Evolutionary conservation across 2,888 invertebrate genomes (phyloP).

Genomic region (Watsonalla binaria): DNA sequence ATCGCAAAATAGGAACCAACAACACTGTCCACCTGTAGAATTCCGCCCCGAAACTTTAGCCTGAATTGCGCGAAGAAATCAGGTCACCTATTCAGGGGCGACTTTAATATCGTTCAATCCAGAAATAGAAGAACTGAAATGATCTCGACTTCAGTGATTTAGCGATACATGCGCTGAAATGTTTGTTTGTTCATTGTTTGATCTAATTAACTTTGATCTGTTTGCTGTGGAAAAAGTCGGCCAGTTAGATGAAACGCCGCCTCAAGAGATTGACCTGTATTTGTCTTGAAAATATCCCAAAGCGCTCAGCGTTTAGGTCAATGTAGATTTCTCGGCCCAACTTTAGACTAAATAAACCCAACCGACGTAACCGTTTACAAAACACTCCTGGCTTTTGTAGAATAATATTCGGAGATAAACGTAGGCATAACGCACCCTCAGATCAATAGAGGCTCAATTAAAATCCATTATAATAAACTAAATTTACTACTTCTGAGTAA

Average conservation of each 20-base stretch:
- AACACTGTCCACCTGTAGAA: conserved; percentile 41
- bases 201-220: neutral
- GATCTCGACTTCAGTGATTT: neutral
- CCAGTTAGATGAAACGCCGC: neutral
- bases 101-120: neutral
- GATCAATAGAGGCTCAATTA: too few species aligned
- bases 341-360: too few species aligned
- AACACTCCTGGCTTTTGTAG: too few species aligned
- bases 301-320: neutral
- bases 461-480: too few species aligned
- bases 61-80: conserved; percentile 2
- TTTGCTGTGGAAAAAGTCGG: neutral
- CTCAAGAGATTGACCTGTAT: neutral
- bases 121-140: neutral
- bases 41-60: conserved; percentile 7
- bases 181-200: neutral
- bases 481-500: too few species aligned
- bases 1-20: conserved; percentile 13
- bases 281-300: neutral
- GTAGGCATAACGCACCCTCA: too few species aligned
- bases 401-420: too few species aligned
- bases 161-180: neutral
- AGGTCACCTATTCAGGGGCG: conserved; percentile 6
- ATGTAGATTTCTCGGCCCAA: too few species aligned
- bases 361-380: too few species aligned